Base-by-base conservation (phyloP, 2,888 invertebrate genomes). In the Aspidiotus destructor region DNA sequence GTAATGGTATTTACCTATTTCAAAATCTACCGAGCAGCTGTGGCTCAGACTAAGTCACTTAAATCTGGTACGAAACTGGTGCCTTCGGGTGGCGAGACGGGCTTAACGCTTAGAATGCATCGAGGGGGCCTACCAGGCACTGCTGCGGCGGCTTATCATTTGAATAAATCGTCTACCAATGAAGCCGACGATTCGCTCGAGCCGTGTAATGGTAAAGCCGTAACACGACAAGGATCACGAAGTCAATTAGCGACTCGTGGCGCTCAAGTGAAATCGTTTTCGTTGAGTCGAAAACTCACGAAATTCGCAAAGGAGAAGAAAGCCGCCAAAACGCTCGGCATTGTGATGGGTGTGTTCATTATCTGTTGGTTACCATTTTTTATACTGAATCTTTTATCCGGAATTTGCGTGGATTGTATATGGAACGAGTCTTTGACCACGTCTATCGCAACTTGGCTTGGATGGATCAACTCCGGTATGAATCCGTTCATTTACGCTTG, bases 1-100 rank as follows among this genome's bases (percentile, higher is more conserved):
- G 92, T 99, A 69, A 99, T 99, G 94, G 90, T 98, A 73, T 96
- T 97, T 79, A 97, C 97, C 7, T 99, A 99, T 78, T 95, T 92
- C 78, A 86, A 91, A 73, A 97, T 97, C 74, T 97, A 97, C 79
- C 83, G 90, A 58, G 96, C 96, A 5, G 97, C 97, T 7, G 88
- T 90, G 2, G 87, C 89, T 74, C 96, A 96, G 79, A 94, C 93
- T 68, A 83, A 89, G 72, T 93, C 93, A 67, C 81, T 97, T 48
- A 89, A 92, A 76, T 84, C 91, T 70, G 97, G 97, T 70, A 90
- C 92, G 69, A 96, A 96, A 75, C 90, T 90, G 79, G 89, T 91
- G 73, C 84, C 90, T 78, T 91, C 92, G 76, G 79, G 89, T 73
- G 92, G 91, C 75, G 81, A 96, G 74, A 95, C 94, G 7, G 96